These are phyloP conservation scores for Acleris holmiana DNA, from an alignment of 2,888 invertebrate genomes.

Conservation along the genomic window DNA sequence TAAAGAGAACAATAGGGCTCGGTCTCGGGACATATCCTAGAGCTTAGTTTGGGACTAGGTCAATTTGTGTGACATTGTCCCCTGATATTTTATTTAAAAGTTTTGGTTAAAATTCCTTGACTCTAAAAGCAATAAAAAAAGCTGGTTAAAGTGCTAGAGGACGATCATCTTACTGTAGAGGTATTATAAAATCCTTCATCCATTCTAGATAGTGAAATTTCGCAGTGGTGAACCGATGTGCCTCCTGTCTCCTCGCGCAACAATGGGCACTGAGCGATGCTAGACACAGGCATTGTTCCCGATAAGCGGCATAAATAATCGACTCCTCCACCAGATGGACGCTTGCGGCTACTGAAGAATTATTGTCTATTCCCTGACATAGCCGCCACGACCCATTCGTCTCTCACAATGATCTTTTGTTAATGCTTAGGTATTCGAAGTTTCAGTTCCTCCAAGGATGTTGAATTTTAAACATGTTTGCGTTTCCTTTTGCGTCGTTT, in stretches of 20 bases:
- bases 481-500: too few relatives aligned
- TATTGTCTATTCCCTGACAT: constrained; percentile 52
- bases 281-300: constrained; percentile 66
- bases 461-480: too few relatives aligned
- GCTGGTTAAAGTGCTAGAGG: too few relatives aligned
- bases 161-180: constrained; percentile 12
- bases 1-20: too few relatives aligned
- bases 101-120: too few relatives aligned
- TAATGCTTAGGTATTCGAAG: constrained; percentile 36
- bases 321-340: constrained; percentile 62
- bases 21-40: too few relatives aligned
- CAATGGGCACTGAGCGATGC: constrained; percentile 62
- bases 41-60: too few relatives aligned
- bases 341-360: constrained; percentile 51
- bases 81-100: too few relatives aligned
- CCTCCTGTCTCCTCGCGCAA: constrained; percentile 15
- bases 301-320: constrained; percentile 74
- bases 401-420: constrained; percentile 42
- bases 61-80: too few relatives aligned
- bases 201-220: constrained; percentile 34
- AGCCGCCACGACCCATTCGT: constrained; percentile 43
- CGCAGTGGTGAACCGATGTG: too few relatives aligned
- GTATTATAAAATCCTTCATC: constrained; percentile 36
- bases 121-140: too few relatives aligned
- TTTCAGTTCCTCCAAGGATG: not conserved